Evolutionary conservation across 2,797 vertebrate genomes (phyloP).

Genomic region (Falco biarmicus): DNA sequence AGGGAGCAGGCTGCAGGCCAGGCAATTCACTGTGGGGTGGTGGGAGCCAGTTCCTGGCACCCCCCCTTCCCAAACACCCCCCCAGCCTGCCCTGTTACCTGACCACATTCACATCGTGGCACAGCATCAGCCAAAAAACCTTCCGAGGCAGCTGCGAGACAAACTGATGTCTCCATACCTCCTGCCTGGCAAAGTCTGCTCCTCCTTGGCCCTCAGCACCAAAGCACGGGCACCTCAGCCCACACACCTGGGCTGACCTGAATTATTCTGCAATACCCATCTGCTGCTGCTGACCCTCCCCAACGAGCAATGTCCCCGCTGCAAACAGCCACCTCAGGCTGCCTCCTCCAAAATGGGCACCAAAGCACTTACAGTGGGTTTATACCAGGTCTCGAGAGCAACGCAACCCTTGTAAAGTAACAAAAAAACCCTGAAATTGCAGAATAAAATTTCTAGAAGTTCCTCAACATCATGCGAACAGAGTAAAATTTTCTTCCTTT

Average conservation of each 20-base stretch:
- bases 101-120: neutral
- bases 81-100: neutral
- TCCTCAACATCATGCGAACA: neutral
- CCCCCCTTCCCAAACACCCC: neutral
- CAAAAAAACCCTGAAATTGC: fast-evolving
- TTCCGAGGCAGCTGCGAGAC: neutral
- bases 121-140: neutral
- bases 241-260: neutral
- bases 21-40: neutral
- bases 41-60: neutral
- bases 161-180: neutral
- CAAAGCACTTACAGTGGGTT: neutral
- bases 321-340: neutral
- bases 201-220: neutral
- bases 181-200: fast-evolving
- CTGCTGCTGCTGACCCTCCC: too few species aligned
- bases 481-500: neutral
- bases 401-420: neutral
- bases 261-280: neutral
- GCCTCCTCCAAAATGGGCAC: neutral
- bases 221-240: fast-evolving
- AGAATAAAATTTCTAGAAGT: neutral
- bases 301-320: fast-evolving
- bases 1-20: neutral
- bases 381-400: neutral